These are phyloP conservation scores for Alcis repandata DNA, from an alignment of 2,888 invertebrate species.

Conservation along the genomic window DNA sequence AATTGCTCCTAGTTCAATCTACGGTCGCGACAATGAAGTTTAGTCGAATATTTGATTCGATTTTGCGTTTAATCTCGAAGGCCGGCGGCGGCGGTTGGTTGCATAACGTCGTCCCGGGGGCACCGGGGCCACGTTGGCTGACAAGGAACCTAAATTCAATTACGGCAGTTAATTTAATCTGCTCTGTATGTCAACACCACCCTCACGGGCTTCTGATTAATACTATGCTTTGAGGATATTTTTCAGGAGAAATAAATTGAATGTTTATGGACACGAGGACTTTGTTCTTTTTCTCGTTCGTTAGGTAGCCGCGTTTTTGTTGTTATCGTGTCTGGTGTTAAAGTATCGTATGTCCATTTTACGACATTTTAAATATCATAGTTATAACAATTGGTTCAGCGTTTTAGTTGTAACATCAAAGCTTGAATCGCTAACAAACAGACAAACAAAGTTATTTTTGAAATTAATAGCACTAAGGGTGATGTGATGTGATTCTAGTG, in stretches of 20 bases:
- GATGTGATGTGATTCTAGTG: too few relatives aligned
- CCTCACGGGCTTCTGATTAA: constrained; percentile 72
- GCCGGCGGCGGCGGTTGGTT: constrained; percentile 39
- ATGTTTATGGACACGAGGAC: neutral
- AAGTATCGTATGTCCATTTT: too few relatives aligned
- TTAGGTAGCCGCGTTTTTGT: too few relatives aligned
- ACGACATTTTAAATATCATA: too few relatives aligned
- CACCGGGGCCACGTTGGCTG: constrained; percentile 73
- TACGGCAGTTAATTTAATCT: constrained; percentile 86
- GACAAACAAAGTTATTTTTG: neutral
- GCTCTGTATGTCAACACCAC: constrained; percentile 77
- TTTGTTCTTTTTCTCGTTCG: too few relatives aligned
- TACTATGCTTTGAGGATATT: constrained; percentile 57
- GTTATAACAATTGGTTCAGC: too few relatives aligned
- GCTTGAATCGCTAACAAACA: too few relatives aligned
- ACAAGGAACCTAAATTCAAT: constrained; percentile 86
- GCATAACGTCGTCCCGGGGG: constrained; percentile 51
- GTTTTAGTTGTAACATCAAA: too few relatives aligned
- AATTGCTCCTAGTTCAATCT: constrained; percentile 43
- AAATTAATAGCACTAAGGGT: neutral
- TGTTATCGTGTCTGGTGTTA: too few relatives aligned
- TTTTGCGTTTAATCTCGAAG: constrained; percentile 53
- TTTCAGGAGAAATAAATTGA: constrained; percentile 46
- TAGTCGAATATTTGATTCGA: constrained; percentile 54
- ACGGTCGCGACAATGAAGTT: constrained; percentile 45